Percentiles rank a stretch among this genome's conserved stretches.
Evolutionary conservation across 2,113 vertebrate genomes (phyloP).

Genomic region (Coturnix japonica): DNA sequence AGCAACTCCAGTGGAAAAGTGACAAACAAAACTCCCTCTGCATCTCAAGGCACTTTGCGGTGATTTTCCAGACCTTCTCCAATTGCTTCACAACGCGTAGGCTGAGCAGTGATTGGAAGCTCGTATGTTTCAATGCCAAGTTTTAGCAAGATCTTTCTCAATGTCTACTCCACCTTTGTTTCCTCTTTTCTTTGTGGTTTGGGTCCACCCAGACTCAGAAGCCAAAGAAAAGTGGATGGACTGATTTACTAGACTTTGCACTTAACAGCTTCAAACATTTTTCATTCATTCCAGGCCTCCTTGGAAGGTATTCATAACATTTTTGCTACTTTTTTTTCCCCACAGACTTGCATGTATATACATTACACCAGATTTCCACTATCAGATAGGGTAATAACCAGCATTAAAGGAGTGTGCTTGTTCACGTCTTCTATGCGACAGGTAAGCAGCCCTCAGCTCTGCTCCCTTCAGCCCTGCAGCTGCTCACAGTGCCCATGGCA

Average conservation of each 20-base stretch:
- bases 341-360: not conserved
- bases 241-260: conserved; percentile 47
- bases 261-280: conserved; percentile 22
- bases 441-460: not conserved
- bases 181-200: conserved; percentile 63
- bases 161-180: conserved; percentile 55
- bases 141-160: conserved; percentile 48
- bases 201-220: conserved; percentile 39
- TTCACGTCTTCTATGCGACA: not conserved
- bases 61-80: conserved; percentile 54
- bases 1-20: not conserved
- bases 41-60: not conserved
- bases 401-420: conserved; percentile 19
- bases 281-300: conserved; percentile 43
- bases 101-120: conserved; percentile 30
- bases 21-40: not conserved
- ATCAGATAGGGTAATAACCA: conserved; percentile 12
- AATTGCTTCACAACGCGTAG: conserved; percentile 41
- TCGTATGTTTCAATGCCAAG: conserved; percentile 42
- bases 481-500: not conserved
- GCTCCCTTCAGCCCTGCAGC: not conserved
- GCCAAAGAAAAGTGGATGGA: conserved; percentile 36
- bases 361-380: not conserved
- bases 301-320: conserved; percentile 34
- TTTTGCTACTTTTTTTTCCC: not conserved